Evolutionary conservation across 2,888 invertebrate genomes (phyloP), one percentile per base, ranked within the genome.

Genomic region (Eristalis intricaria): DNA sequence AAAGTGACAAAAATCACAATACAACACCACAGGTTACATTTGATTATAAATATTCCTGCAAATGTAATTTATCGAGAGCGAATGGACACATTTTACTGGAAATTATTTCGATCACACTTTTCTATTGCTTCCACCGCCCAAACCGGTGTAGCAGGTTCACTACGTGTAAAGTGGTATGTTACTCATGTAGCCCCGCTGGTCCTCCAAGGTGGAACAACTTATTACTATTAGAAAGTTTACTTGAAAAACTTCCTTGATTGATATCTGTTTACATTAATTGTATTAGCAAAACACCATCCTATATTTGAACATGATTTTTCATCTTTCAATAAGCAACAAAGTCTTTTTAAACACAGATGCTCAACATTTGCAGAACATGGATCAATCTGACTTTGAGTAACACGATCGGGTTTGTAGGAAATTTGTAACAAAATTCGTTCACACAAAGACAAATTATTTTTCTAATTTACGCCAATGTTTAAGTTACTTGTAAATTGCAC

Each of bases 81-180:
- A 74, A 74, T 69, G 82, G 69, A 74, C 60, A 82, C 66, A 81
- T 71, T 77, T 78, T 82, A 78, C 74, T 86, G 77, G 29, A 86
- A 86, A 77, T 78, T 69, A 82, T 86, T 86, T 82, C 77, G 82
- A 86, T 86, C 85, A 82, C 82, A 82, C 82, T 82, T 86, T 73
- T 82, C 85, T 86, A 82, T 82, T 86, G 69, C 85, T 83, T 83
- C 83, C 87, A 88, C 89, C 89, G 90, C 92, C 91, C 90, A 91
- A 91, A 91, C 91, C 91, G 91, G 91, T 91, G 91, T 89, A 91
- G 92, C 91, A 91, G 91, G 92, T 91, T 92, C 83, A 86, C 78
- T 79, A 87, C 83, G 83, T 87, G 79, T 87, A 79, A 79, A 87
- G 84, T 79, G 74, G 79, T 83, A 63, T 79, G 83, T 75, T 76